Conservation (phyloP, 2,113 vertebrate genomes). For the Oreochromis niloticus region DNA sequence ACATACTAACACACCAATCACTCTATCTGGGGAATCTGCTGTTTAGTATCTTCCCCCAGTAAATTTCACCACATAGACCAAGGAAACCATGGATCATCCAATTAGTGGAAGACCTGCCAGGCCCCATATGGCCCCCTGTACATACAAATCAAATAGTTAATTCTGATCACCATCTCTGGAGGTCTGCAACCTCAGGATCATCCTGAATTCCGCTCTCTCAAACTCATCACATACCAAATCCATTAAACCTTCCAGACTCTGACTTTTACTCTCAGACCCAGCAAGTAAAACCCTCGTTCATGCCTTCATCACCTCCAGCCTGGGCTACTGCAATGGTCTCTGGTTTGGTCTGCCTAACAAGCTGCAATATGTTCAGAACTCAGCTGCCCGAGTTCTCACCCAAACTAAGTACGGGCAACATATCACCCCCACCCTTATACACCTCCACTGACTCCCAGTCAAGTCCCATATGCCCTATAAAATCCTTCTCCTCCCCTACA, state of each 20-base stretch:
- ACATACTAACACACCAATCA: neutral
- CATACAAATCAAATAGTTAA: neutral
- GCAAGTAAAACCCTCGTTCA: neutral
- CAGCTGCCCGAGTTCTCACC: neutral
- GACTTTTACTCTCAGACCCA: neutral
- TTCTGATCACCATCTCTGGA: neutral
- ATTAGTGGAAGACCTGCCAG: neutral
- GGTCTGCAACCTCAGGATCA: neutral
- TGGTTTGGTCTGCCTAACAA: neutral
- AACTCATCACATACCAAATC: neutral
- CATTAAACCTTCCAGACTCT: neutral
- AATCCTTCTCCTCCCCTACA: neutral
- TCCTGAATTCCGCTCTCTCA: neutral
- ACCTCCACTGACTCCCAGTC: neutral
- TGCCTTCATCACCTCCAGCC: rapidly evolving
- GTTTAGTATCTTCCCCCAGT: neutral
- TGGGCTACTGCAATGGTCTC: rapidly evolving
- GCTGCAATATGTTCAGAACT: neutral
- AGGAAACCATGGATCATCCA: neutral
- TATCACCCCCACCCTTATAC: neutral
- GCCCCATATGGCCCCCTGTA: neutral
- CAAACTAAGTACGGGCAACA: neutral
- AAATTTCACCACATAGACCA: neutral
- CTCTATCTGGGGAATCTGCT: neutral
- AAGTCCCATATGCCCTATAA: neutral